Conservation (phyloP, 2,888 invertebrate genomes). For the Salpingus planirostris region DNA sequence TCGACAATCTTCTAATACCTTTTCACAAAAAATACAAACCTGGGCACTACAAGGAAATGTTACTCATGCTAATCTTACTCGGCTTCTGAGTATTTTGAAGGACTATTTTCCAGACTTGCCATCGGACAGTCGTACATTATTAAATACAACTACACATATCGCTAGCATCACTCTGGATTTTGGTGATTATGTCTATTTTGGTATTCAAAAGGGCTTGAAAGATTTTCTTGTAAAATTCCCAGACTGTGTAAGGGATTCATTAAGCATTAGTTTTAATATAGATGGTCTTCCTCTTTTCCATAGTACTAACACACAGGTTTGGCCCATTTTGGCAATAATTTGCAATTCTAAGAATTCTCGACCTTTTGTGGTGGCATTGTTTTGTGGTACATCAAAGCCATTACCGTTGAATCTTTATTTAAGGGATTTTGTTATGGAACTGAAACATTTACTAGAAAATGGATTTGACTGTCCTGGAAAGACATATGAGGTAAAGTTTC, state of each 20-base stretch:
- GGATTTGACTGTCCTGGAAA: conserved; percentile 3
- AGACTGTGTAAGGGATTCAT: not conserved
- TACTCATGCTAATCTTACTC: not conserved
- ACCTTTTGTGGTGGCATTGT: conserved; percentile 8
- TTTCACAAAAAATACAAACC: not conserved
- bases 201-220: not conserved
- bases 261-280: conserved; percentile 11
- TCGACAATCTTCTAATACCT: too few relatives aligned
- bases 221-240: not conserved
- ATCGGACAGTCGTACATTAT: not conserved
- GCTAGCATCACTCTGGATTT: too few relatives aligned
- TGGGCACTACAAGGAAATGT: not conserved
- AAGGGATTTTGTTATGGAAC: conserved; percentile 9
- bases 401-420: conserved; percentile 6
- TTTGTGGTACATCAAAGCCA: conserved; percentile 10
- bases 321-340: conserved; percentile 12
- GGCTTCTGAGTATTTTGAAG: not conserved
- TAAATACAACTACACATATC: too few relatives aligned
- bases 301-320: conserved; percentile 10
- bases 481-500: conserved; percentile 8
- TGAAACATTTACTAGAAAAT: conserved; percentile 1
- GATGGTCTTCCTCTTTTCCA: conserved; percentile 12
- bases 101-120: not conserved
- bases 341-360: conserved; percentile 4
- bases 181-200: conserved; percentile 1